Evolutionary conservation across 2,888 invertebrate genomes (phyloP).

Genomic region (Dolichomitus sp.): DNA sequence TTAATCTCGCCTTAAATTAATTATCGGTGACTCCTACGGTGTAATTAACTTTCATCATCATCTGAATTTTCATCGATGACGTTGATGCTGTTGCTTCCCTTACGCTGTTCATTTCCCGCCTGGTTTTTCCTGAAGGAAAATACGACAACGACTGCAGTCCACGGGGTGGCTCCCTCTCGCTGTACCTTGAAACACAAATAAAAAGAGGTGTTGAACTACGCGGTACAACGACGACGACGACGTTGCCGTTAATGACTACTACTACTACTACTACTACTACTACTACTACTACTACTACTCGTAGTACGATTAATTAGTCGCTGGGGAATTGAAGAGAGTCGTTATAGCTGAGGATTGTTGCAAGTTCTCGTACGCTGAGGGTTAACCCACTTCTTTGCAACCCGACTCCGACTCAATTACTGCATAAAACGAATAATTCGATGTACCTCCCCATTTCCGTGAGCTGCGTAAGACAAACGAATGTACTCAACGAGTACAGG

Average conservation of each 20-base stretch:
- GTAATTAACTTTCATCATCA: constrained; percentile 38
- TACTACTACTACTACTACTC: background rate
- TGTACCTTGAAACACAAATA: constrained; percentile 34
- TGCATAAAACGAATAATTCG: constrained; percentile 46
- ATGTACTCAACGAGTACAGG: background rate
- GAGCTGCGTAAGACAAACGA: constrained; percentile 10
- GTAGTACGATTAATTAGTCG: constrained; percentile 59
- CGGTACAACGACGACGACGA: constrained; percentile 21
- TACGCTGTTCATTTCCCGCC: constrained; percentile 22
- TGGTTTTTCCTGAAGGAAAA: constrained; percentile 11
- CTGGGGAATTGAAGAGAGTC: constrained; percentile 43
- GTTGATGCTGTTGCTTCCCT: constrained; percentile 15
- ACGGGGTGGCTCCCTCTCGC: constrained; percentile 3
- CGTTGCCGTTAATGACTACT: background rate
- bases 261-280: background rate
- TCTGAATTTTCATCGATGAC: constrained; percentile 40
- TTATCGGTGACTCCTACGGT: constrained; percentile 15
- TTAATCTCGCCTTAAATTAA: constrained; percentile 22
- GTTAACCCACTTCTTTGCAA: constrained; percentile 49
- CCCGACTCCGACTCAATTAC: constrained; percentile 37
- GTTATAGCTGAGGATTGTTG: constrained; percentile 46
- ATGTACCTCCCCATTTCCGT: background rate
- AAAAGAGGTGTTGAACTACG: constrained; percentile 13
- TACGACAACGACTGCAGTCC: constrained; percentile 5
- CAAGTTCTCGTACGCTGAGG: constrained; percentile 19